Evolutionary conservation across 2,888 invertebrate species (phyloP).

Genomic region (Scaeva pyrastri): DNA sequence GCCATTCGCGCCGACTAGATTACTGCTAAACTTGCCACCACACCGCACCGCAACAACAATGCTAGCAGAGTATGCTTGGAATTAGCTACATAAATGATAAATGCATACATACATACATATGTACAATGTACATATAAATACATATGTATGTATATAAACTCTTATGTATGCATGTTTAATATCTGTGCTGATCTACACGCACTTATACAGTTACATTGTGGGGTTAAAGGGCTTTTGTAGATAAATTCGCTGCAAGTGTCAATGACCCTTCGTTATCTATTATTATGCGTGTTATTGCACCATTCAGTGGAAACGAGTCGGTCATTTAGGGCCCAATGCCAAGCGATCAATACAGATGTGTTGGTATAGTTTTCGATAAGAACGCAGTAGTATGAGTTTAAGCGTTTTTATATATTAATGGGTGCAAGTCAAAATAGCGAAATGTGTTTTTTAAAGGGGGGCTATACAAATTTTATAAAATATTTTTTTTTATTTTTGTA

Average conservation of each 20-base stretch:
- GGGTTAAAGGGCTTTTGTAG: constrained; percentile 28
- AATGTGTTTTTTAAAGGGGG: constrained; percentile 56
- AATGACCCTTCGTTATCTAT: constrained; percentile 62
- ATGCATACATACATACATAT: constrained; percentile 6
- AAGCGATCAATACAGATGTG: constrained; percentile 26
- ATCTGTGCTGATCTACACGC: constrained; percentile 38
- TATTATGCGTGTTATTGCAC: constrained; percentile 72
- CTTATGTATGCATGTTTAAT: constrained; percentile 28
- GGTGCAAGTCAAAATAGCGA: constrained; percentile 67
- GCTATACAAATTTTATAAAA: constrained; percentile 40
- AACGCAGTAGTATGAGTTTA: constrained; percentile 37
- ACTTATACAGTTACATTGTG: constrained; percentile 28
- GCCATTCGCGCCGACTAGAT: too few relatives aligned
- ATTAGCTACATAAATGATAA: too few relatives aligned
- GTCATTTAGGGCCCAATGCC: constrained; percentile 44
- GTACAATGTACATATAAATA: constrained; percentile 4
- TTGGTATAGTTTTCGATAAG: not conserved
- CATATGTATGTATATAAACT: constrained; percentile 44
- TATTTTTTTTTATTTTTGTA: constrained; percentile 19
- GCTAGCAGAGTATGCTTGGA: too few relatives aligned
- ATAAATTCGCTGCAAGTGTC: constrained; percentile 74
- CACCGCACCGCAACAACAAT: too few relatives aligned
- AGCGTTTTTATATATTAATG: constrained; percentile 41
- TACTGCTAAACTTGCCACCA: too few relatives aligned
- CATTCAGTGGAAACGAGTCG: constrained; percentile 28